phyloP scores from a whole-genome alignment of 2,888 invertebrate species.

The Chloroclysta siterata region DNA sequence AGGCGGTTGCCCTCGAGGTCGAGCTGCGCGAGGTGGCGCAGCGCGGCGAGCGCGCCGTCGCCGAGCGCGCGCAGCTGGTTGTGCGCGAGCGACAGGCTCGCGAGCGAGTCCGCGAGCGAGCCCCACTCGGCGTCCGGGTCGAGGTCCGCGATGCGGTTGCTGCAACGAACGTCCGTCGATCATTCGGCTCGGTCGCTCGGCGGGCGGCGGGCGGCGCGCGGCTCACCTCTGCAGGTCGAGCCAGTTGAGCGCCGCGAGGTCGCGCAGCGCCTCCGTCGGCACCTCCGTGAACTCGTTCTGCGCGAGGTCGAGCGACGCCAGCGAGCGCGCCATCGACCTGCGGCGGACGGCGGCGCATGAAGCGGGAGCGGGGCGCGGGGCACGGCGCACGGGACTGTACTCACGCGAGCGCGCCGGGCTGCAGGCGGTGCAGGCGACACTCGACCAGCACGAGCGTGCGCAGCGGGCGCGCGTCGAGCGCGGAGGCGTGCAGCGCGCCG shows the following conservation, averaged over 20 bases:
- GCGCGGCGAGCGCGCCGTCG: conserved; percentile 83
- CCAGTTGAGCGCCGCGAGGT: conserved; percentile 89
- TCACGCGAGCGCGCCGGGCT: conserved; percentile 90
- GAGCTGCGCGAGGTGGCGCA: conserved; percentile 84
- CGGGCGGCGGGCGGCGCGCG: no score
- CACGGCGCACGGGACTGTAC: conserved; percentile 33
- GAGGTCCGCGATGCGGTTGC: conserved; percentile 87
- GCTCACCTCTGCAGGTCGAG: conserved; percentile 90
- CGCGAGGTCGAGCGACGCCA: conserved; percentile 91
- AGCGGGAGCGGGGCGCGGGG: no score
- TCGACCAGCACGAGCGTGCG: conserved; percentile 91
- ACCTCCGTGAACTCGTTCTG: conserved; percentile 89
- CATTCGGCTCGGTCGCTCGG: not conserved
- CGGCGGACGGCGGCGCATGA: not conserved
- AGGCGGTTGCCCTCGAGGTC: conserved; percentile 89
- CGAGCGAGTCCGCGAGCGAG: conserved; percentile 87
- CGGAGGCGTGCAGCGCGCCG: conserved; percentile 90
- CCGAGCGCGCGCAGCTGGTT: conserved; percentile 86
- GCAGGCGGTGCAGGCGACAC: conserved; percentile 89
- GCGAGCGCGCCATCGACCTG: conserved; percentile 90
- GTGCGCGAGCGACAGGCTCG: conserved; percentile 90
- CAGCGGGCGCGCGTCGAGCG: conserved; percentile 88
- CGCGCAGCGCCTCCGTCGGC: conserved; percentile 87
- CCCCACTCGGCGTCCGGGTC: conserved; percentile 86
- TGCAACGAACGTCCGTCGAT: conserved; percentile 60